These are phyloP conservation scores for Tokudaia muenninki DNA, from an alignment of 2,797 vertebrate species.

Conservation along the genomic window DNA sequence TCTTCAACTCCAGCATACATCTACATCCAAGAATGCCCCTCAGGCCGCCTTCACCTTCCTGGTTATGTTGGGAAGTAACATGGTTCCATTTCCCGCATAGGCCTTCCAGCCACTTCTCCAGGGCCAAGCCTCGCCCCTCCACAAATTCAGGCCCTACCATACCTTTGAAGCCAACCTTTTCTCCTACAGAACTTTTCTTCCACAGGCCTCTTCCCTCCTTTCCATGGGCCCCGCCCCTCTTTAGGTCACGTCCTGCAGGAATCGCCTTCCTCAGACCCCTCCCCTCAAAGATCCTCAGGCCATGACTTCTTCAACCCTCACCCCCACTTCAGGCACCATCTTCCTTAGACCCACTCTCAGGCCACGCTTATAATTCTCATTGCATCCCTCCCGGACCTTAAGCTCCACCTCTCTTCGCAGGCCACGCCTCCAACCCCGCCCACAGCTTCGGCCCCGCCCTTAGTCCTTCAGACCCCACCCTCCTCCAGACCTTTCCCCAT, in stretches of 20 bases:
- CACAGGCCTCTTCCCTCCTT: background rate
- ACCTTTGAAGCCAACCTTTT: no score
- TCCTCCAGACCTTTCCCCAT: background rate
- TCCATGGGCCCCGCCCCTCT: background rate
- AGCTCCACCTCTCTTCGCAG: background rate
- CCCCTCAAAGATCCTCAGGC: background rate
- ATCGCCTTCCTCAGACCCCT: background rate
- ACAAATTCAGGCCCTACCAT: background rate
- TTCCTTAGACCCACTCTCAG: background rate
- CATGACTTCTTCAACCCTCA: background rate
- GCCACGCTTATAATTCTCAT: background rate
- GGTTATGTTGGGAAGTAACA: background rate
- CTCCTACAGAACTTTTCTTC: background rate
- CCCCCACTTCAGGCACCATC: background rate
- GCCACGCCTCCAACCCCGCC: background rate
- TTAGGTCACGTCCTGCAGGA: background rate
- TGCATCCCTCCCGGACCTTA: background rate
- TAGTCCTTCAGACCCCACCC: background rate
- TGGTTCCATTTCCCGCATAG: background rate
- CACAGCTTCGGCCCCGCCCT: no score
- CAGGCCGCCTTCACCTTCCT: background rate
- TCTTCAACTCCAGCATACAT: background rate
- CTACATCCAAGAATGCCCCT: background rate
- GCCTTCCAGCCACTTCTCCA: background rate
- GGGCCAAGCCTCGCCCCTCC: no score